phyloP scores from a whole-genome alignment of 2,113 vertebrate species.

The Diphyllodes magnificus region DNA sequence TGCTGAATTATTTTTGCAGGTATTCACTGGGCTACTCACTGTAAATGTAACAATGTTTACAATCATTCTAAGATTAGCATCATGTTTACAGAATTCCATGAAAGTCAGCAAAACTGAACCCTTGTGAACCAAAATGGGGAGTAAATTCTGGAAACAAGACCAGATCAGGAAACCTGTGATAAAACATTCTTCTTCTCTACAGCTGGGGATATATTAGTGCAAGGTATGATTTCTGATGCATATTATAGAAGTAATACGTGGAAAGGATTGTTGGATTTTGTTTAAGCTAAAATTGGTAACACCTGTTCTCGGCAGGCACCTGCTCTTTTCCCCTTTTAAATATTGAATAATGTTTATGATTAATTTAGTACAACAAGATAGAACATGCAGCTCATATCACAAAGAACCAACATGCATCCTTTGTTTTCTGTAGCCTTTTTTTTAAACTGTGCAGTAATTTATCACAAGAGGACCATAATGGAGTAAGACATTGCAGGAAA shows the following conservation, averaged over 20 bases:
- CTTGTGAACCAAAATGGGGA: neutral
- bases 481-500: neutral
- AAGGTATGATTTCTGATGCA: neutral
- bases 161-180: neutral
- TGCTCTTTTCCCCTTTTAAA: neutral
- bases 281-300: neutral
- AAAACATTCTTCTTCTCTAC: neutral
- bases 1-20: neutral
- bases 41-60: neutral
- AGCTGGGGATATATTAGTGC: neutral
- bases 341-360: neutral
- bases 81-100: neutral
- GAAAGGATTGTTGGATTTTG: neutral
- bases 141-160: neutral
- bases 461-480: neutral
- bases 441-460: neutral
- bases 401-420: neutral
- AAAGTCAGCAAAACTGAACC: neutral
- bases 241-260: neutral
- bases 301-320: neutral
- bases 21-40: neutral
- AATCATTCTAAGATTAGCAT: neutral
- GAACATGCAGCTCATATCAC: neutral
- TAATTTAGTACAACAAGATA: conserved; percentile 6
- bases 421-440: neutral